Percentiles rank a stretch among this genome's conserved stretches.
phyloP scores from a whole-genome alignment of 2,888 invertebrate genomes.

The Rhodophaea formosa region DNA sequence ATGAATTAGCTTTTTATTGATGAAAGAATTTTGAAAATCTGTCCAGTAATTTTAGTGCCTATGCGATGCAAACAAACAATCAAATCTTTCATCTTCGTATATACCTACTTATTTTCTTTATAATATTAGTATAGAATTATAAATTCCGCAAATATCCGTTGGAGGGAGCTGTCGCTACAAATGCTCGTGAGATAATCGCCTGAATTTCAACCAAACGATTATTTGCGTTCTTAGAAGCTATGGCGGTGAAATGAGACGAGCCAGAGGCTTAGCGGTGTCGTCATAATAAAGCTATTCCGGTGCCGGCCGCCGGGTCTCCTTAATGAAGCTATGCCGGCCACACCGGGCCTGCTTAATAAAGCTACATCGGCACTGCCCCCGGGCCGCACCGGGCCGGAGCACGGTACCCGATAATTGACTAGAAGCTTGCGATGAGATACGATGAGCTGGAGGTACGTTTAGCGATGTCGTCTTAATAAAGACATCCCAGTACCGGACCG shows the following conservation, averaged over 20 bases:
- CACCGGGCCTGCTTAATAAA: not conserved
- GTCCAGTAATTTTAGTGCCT: too few species aligned
- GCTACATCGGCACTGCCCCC: not conserved
- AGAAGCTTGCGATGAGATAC: too few species aligned
- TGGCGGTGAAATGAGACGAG: not conserved
- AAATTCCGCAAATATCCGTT: too few species aligned
- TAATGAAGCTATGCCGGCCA: not conserved
- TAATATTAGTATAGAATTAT: too few species aligned
- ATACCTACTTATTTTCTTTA: too few species aligned
- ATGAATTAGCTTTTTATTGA: too few species aligned
- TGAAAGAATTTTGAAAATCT: too few species aligned
- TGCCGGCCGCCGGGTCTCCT: not conserved
- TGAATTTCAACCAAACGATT: not conserved
- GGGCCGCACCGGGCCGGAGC: not conserved
- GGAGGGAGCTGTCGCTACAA: too few species aligned
- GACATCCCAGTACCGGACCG: not conserved
- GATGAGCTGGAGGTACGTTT: too few species aligned
- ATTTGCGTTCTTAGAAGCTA: not conserved
- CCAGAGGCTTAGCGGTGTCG: not conserved
- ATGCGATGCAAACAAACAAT: too few species aligned
- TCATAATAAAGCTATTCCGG: not conserved
- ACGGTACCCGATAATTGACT: too few species aligned
- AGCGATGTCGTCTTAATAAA: not conserved
- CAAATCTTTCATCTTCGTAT: too few species aligned
- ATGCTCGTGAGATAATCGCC: not conserved